phyloP scores from a whole-genome alignment of 2,797 vertebrate genomes.

The Liasis olivaceus region DNA sequence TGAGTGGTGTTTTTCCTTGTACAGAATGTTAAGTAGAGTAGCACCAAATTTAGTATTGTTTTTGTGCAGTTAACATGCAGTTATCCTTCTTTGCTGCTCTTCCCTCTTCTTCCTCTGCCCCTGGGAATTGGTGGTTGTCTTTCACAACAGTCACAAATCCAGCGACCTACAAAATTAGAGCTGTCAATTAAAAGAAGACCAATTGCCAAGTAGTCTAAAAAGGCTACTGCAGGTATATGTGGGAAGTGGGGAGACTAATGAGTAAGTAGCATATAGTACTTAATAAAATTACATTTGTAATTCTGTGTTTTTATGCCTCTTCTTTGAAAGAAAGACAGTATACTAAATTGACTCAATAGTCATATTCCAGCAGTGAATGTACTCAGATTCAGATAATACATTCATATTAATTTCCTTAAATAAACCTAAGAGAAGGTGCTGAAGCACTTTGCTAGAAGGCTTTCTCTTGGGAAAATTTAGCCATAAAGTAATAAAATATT shows the following conservation, averaged over 20 bases:
- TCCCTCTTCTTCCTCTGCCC: slow-evolving; percentile 86
- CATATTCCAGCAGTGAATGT: not conserved
- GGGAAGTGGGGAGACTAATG: not conserved
- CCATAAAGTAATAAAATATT: not conserved
- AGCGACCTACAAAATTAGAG: slow-evolving; percentile 86
- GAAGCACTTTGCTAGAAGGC: not conserved
- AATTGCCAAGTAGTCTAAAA: slow-evolving; percentile 32
- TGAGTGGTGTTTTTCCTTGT: slow-evolving; percentile 68
- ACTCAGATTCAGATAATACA: not conserved
- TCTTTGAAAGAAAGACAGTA: not conserved
- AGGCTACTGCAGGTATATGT: not conserved
- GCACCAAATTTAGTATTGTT: slow-evolving; percentile 72
- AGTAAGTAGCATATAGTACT: not conserved
- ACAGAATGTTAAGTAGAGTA: slow-evolving; percentile 69
- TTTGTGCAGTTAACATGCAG: slow-evolving; percentile 64
- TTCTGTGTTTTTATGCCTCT: not conserved
- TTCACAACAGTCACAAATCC: slow-evolving; percentile 95
- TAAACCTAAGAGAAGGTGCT: not conserved
- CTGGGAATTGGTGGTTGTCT: slow-evolving; percentile 85
- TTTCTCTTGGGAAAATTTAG: not conserved
- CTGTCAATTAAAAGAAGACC: slow-evolving; percentile 62
- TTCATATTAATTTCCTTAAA: not conserved
- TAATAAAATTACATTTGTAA: not conserved
- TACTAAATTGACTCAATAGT: not conserved
- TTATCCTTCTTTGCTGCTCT: slow-evolving; percentile 89